Evolutionary conservation across 2,113 vertebrate genomes (phyloP).

Genomic region (Carassius gibelio): DNA sequence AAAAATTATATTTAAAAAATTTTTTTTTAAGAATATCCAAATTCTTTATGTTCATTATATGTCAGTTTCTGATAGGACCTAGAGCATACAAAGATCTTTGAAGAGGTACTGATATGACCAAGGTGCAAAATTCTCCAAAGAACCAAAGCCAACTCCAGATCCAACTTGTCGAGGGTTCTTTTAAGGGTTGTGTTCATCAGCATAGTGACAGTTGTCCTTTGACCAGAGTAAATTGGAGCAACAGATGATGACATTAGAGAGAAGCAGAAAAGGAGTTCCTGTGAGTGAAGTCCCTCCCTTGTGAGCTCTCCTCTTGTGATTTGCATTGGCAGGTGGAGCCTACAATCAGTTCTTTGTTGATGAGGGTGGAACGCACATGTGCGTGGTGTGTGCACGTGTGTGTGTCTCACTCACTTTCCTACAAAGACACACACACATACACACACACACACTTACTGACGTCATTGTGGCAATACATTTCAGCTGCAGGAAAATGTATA

Average conservation of each 20-base stretch:
- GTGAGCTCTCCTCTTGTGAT: constrained; percentile 65
- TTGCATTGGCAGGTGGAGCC: constrained; percentile 72
- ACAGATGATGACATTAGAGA: constrained; percentile 50
- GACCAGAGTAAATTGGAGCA: constrained; percentile 9
- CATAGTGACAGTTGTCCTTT: background rate
- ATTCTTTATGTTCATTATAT: background rate
- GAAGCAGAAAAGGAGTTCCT: constrained; percentile 60
- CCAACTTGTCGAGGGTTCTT: background rate
- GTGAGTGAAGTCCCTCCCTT: constrained; percentile 63
- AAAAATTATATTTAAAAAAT: too few relatives aligned
- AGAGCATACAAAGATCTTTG: background rate
- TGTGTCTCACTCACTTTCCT: background rate
- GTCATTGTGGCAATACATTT: constrained; percentile 51
- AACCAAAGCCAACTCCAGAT: background rate
- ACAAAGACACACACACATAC: background rate
- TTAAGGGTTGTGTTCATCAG: background rate
- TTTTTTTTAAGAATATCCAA: background rate
- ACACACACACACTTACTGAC: constrained; percentile 49
- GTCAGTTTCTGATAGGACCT: background rate
- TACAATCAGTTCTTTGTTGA: constrained; percentile 76
- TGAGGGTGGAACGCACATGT: constrained; percentile 64
- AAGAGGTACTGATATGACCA: background rate
- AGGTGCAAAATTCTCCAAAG: background rate
- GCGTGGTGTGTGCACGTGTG: constrained; percentile 26
- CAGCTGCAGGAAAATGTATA: constrained; percentile 59